phyloP scores from a whole-genome alignment of 2,113 vertebrate genomes.

The Callionymus lyra region DNA sequence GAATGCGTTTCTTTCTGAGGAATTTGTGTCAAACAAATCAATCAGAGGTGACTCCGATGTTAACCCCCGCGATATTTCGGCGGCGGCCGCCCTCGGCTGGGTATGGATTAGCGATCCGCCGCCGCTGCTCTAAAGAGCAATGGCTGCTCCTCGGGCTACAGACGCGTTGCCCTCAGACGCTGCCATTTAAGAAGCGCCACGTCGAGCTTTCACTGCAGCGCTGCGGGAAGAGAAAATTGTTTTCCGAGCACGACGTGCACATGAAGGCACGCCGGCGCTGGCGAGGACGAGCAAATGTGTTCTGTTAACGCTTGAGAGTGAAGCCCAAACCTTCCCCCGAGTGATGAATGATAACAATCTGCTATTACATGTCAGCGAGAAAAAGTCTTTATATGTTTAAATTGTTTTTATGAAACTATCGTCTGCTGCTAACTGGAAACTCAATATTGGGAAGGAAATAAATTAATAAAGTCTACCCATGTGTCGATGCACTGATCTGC shows the following conservation, averaged over 20 bases:
- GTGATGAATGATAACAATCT: too few relatives aligned
- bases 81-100: slow-evolving; percentile 49
- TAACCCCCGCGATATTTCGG: slow-evolving; percentile 46
- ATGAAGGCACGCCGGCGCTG: slow-evolving; percentile 17
- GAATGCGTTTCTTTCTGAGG: slow-evolving; percentile 24
- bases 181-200: slow-evolving; percentile 47
- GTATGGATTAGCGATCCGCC: slow-evolving; percentile 54
- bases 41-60: slow-evolving; percentile 40
- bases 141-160: slow-evolving; percentile 33
- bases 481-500: too few relatives aligned
- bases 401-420: too few relatives aligned
- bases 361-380: too few relatives aligned
- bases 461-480: too few relatives aligned
- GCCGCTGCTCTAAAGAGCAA: slow-evolving; percentile 48
- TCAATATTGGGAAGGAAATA: too few relatives aligned
- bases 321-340: too few relatives aligned
- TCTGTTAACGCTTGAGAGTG: too few relatives aligned
- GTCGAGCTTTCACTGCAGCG: slow-evolving; percentile 27
- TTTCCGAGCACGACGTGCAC: slow-evolving; percentile 23
- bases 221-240: slow-evolving; percentile 25
- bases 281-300: too few relatives aligned
- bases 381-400: too few relatives aligned
- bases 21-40: slow-evolving; percentile 43
- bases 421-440: too few relatives aligned
- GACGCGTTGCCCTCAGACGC: slow-evolving; percentile 27